These are phyloP conservation scores for Scaptodrosophila latifasciaeformis DNA, from an alignment of 2,888 invertebrate genomes.

Conservation along the genomic window DNA sequence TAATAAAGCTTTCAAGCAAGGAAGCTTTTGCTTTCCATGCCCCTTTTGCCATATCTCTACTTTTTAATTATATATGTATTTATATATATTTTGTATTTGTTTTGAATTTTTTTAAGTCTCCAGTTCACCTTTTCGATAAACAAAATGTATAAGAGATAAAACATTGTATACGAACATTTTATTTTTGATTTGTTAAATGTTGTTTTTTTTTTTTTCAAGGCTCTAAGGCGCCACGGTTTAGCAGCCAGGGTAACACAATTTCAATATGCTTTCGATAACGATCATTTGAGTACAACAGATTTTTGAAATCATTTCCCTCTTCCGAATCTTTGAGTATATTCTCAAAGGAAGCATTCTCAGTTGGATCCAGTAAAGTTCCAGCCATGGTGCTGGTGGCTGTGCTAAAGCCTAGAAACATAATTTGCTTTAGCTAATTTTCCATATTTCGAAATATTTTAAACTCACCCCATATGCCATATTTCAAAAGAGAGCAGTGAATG, in stretches of 20 bases:
- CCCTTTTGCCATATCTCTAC: too few relatives aligned
- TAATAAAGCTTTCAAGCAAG: not conserved
- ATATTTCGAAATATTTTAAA: too few relatives aligned
- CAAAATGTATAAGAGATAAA: not conserved
- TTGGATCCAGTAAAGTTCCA: constrained; percentile 50
- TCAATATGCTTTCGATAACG: constrained; percentile 61
- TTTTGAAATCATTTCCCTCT: constrained; percentile 40
- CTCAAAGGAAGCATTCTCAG: constrained; percentile 47
- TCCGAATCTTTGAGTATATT: constrained; percentile 37
- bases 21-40: not conserved
- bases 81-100: not conserved
- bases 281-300: constrained; percentile 45
- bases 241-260: constrained; percentile 62
- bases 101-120: too few relatives aligned
- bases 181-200: constrained; percentile 16
- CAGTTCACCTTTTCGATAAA: not conserved
- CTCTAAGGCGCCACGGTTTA: constrained; percentile 54
- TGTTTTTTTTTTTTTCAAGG: not conserved
- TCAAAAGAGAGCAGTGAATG: constrained; percentile 42
- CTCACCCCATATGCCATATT: constrained; percentile 47
- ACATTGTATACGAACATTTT: not conserved
- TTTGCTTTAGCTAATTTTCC: too few relatives aligned
- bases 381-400: constrained; percentile 14
- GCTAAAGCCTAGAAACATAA: not conserved
- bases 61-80: not conserved